Evolutionary conservation across 2,888 invertebrate genomes (phyloP), one percentile per base, ranked within the genome.

Genomic region (Pollenia griseotomentosa): DNA sequence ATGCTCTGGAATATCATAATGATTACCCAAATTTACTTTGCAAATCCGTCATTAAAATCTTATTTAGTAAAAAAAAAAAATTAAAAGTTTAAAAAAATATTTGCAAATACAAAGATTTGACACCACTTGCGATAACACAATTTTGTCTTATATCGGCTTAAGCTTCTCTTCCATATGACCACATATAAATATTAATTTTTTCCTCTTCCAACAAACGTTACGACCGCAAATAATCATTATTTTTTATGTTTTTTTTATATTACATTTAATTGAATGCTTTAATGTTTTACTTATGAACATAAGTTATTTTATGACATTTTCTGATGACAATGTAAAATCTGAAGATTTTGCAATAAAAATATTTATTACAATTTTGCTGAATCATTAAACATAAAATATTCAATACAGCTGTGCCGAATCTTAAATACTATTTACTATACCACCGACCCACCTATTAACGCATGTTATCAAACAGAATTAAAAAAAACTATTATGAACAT

Each of bases 301-400:
- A 40, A 71, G 19, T 19, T 1, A 19, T 19, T 19, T 19, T 19
- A 77, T 40, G 65, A 63, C 40, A 71, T 77, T 83, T 66, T 71
- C 33, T 73, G 44, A 73, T 78, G 78, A 65, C 55, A 59, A 23
- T 11, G 48, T 71, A 71, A 71, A 70, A 48, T 65, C 51, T 33
- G 9, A 14, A 11, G 40, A 19, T 40, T 9, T 61, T 33, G n/a
- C 42, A 53, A 79, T 71, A 61, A 61, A 70, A 61, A 44, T 7
- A 16, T 55, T 63, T 46, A 44, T 48, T 71, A 23, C 23, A 12
- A 53, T 80, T 71, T 53, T 19, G 1, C 19, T 46, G 48, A 51
- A 42, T 14, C 42, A 70, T 61, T 65, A 66, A 66, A 19, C 11
- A 75, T 59, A 12, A 75, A 82, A 68, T 70, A 61, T 53, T 33